Evolutionary conservation across 2,113 vertebrate genomes (phyloP).

Genomic region (Synodontis membranacea): DNA sequence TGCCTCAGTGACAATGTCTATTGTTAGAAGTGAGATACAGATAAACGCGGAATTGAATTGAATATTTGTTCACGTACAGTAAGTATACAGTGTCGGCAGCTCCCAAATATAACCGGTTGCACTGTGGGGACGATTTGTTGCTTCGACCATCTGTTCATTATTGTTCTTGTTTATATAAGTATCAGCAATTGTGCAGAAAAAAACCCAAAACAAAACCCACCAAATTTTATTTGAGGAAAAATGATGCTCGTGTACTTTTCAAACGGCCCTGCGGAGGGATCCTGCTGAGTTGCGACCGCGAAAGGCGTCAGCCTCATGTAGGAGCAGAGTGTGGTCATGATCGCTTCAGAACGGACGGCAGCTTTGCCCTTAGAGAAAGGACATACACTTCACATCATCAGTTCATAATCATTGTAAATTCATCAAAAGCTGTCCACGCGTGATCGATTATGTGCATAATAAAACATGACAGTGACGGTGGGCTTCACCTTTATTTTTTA

Average conservation of each 20-base stretch:
- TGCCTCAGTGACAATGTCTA: neutral
- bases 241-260: neutral
- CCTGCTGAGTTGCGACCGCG: neutral
- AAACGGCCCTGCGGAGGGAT: neutral
- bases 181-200: neutral
- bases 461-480: neutral
- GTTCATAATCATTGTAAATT: neutral
- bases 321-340: no score
- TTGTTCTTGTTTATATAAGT: neutral
- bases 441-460: neutral
- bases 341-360: no score
- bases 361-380: neutral
- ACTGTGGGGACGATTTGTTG: neutral
- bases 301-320: neutral
- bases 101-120: conserved; percentile 12
- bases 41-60: neutral
- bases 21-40: neutral
- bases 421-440: neutral
- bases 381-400: neutral
- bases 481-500: neutral
- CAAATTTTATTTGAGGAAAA: neutral
- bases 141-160: neutral
- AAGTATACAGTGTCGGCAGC: no score
- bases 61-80: neutral
- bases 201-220: neutral